Evolutionary conservation across 2,113 vertebrate species (phyloP), one percentile per base, ranked within the genome.

Genomic region (Fulmarus glacialis): DNA sequence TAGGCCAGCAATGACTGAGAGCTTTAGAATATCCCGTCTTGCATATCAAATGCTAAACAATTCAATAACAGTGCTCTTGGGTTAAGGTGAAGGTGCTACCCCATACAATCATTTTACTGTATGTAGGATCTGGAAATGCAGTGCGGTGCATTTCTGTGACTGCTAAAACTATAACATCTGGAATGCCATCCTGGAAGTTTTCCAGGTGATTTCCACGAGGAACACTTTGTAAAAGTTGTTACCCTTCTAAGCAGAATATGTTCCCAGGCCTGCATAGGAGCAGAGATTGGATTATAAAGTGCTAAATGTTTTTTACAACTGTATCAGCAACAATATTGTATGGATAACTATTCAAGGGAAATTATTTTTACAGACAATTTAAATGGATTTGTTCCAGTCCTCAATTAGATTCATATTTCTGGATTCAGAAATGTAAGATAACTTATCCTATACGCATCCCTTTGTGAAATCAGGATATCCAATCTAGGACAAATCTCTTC

Each of bases 281-380:
- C 96, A 98, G 95, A 98, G 98, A 98, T 98, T 98, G 98, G 98
- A 98, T 98, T 98, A 98, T 98, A 98, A 98, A 98, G 98, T 97
- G 98, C 98, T 98, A 98, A 98, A 98, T 98, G 98, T 96, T 98
- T 98, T 98, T 98, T 97, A 98, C 98, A 98, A 98, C 98, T 98
- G 98, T 97, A 98, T 98, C 98, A 98, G 98, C 97, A 98, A 98
- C 96, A 98, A 98, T 97, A 96, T 94, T 82, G 96, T 97, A 97
- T 98, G 98, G 98, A 97, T 98, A 98, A 98, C 97, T 98, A 98
- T 97, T 98, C 96, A 97, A 89, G 97, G 94, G 94, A 98, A 98
- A 98, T 98, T 98, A 98, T 98, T 98, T 98, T 98, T 98, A 98
- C 98, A 98, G 98, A 97, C 98, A 98, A 92, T 97, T 97, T 56